Conservation (phyloP, 2,888 invertebrate species). For the Yponomeuta cagnagella region DNA sequence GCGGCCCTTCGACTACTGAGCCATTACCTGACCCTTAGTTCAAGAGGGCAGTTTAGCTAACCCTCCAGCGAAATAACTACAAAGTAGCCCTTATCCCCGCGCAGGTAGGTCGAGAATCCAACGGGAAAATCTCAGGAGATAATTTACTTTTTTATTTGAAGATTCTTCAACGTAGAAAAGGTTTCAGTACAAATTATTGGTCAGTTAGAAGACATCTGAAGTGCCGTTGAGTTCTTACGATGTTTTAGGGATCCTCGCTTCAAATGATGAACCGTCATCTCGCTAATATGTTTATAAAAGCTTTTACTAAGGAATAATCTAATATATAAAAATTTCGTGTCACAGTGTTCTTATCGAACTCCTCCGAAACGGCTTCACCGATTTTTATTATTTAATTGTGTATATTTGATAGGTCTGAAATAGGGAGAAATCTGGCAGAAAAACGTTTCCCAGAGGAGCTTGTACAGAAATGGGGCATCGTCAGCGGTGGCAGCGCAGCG, state of each 20-base stretch:
- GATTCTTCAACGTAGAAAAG: background rate
- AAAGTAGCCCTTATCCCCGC: background rate
- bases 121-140: background rate
- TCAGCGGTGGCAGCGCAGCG: too few species aligned
- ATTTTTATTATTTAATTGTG: too few species aligned
- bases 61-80: background rate
- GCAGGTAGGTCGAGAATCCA: background rate
- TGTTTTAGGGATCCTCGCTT: background rate
- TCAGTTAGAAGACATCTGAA: conserved; percentile 1
- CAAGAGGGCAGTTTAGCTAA: background rate
- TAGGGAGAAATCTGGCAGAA: too few species aligned
- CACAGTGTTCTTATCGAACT: too few species aligned
- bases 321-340: too few species aligned
- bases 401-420: too few species aligned
- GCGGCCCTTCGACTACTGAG: conserved; percentile 26
- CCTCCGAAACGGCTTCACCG: too few species aligned
- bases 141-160: conserved; percentile 5
- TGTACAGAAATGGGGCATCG: too few species aligned
- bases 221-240: background rate
- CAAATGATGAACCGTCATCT: background rate
- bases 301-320: too few species aligned
- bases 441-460: too few species aligned
- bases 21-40: conserved; percentile 5
- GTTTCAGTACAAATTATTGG: conserved; percentile 10
- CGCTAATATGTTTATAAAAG: too few species aligned